phyloP scores from a whole-genome alignment of 2,888 invertebrate genomes.

The Limnephilus marmoratus region DNA sequence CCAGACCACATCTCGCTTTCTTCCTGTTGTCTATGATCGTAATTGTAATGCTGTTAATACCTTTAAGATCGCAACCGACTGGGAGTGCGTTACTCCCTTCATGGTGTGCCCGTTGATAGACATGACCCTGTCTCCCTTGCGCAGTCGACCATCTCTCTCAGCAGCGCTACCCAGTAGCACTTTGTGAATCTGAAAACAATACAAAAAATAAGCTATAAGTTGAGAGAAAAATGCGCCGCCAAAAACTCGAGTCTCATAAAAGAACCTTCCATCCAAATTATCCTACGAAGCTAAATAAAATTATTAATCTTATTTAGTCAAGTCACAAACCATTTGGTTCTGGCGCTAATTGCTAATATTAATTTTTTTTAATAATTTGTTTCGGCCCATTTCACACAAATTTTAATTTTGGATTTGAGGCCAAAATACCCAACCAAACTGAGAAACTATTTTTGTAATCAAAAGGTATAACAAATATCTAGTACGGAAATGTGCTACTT shows the following conservation, averaged over 20 bases:
- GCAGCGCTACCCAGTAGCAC: slow-evolving; percentile 91
- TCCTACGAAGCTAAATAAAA: not conserved
- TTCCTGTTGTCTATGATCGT: not conserved
- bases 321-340: too few relatives aligned
- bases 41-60: slow-evolving; percentile 71
- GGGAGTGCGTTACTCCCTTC: slow-evolving; percentile 89
- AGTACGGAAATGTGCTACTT: too few relatives aligned
- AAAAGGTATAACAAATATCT: too few relatives aligned
- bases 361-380: too few relatives aligned
- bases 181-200: slow-evolving; percentile 85
- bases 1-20: too few relatives aligned
- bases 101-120: slow-evolving; percentile 93
- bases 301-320: too few relatives aligned
- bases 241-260: not conserved
- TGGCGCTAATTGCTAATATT: too few relatives aligned
- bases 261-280: not conserved
- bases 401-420: too few relatives aligned
- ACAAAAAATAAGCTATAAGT: slow-evolving; percentile 29
- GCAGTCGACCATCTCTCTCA: slow-evolving; percentile 89
- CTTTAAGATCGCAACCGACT: slow-evolving; percentile 92
- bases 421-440: too few relatives aligned
- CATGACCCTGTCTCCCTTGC: slow-evolving; percentile 91
- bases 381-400: too few relatives aligned
- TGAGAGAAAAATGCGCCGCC: not conserved
- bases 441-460: too few relatives aligned